Evolutionary conservation across 2,797 vertebrate species (phyloP), one percentile per base, ranked within the genome.

Genomic region (Pangasius mekongensis): DNA sequence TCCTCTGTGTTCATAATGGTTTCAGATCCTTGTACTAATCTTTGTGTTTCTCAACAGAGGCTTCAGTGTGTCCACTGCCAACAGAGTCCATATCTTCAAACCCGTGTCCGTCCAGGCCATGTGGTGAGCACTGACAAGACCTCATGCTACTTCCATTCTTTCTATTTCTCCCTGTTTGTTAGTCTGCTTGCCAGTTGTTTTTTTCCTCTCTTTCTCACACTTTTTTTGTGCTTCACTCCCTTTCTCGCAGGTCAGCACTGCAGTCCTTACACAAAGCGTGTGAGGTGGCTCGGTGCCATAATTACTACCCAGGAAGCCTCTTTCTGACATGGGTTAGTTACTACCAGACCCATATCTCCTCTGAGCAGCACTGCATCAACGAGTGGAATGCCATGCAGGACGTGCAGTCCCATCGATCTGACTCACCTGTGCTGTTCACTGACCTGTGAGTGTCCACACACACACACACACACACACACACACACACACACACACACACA

Each of bases 301-400:
- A 99, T 93, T 97, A 99, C 94, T 99, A 99, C 94, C 98, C 99
- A 0, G 98, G 99, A 87, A 99, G 98, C 92, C 97, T 99, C 10
- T 99, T 99, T 93, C 96, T 99, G 91, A 99, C 98, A 9, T 99
- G 99, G 99, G 96, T 99, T 94, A 99, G 98, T 95, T 99, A 99
- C 94, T 99, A 99, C 89, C 98, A 99, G 95, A 99, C 97, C 95
- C 95, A 96, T 76, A 95, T 99, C 94, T 97, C 97, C 89, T 99
- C 99, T 0, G 97, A 98, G 94, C 99, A 99, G 92, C 94, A 96
- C 0, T 99, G 97, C 3, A 95, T 99, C 95, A 99, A 99, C 0
- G 98, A 99, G 91, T 99, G 99, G 99, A 99, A 99, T 5, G 98
- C 98, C 91, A 98, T 99, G 98, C 97, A 98, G 84, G 98, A 99